These are phyloP conservation scores for Tauraco erythrolophus DNA, from an alignment of 2,113 vertebrate species.

Conservation along the genomic window DNA sequence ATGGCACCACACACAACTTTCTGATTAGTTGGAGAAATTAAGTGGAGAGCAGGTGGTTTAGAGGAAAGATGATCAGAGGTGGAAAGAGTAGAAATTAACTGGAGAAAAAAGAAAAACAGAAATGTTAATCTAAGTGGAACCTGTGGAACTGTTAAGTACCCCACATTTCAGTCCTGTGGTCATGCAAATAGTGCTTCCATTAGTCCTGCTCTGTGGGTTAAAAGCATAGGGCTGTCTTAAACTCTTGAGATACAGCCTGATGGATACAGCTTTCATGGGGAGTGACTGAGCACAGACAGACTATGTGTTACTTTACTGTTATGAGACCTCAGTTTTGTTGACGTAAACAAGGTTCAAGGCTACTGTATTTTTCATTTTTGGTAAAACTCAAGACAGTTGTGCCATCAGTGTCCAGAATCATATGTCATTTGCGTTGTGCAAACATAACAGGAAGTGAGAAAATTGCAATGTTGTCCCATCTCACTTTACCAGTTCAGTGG, in stretches of 20 bases:
- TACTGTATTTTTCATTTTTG: neutral
- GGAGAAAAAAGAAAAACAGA: conserved; percentile 75
- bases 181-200: neutral
- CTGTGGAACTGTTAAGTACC: conserved; percentile 20
- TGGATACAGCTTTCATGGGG: neutral
- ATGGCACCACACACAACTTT: conserved; percentile 47
- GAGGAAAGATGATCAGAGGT: conserved; percentile 77
- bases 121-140: conserved; percentile 61
- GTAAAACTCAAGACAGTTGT: neutral
- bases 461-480: neutral
- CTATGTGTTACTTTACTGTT: neutral
- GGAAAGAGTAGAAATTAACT: conserved; percentile 79
- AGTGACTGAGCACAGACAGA: neutral
- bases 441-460: neutral
- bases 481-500: neutral
- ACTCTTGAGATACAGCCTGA: neutral
- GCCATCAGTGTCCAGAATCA: neutral
- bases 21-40: conserved; percentile 80
- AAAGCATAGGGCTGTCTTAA: neutral
- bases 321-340: neutral
- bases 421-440: neutral
- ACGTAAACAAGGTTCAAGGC: neutral
- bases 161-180: neutral
- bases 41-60: conserved; percentile 76
- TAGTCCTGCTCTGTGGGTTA: conserved; percentile 9